phyloP scores from a whole-genome alignment of 2,888 invertebrate species.

The Xanthorhoe spadicearia region DNA sequence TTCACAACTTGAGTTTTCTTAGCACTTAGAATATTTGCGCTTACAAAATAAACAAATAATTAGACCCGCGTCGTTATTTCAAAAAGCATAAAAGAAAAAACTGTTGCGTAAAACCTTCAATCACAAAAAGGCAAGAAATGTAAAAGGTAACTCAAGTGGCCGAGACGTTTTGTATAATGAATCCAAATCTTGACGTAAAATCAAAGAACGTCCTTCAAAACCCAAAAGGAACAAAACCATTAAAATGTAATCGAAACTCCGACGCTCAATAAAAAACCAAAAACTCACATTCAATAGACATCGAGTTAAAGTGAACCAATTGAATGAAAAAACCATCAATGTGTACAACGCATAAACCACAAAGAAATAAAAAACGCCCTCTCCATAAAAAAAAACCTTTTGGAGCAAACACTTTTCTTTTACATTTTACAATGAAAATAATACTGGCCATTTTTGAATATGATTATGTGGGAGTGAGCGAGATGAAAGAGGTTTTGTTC shows the following conservation, averaged over 20 bases:
- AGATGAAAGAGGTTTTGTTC: slow-evolving; percentile 53
- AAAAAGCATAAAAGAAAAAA: background rate
- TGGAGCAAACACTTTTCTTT: slow-evolving; percentile 64
- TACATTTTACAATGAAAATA: slow-evolving; percentile 61
- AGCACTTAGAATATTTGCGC: too few species aligned
- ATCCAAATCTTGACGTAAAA: slow-evolving; percentile 21
- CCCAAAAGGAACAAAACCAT: slow-evolving; percentile 50
- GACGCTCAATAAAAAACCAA: slow-evolving; percentile 41
- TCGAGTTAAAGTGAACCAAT: slow-evolving; percentile 54
- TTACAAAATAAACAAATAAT: too few species aligned
- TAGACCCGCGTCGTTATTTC: too few species aligned
- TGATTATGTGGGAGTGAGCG: slow-evolving; percentile 61
- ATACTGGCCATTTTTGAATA: slow-evolving; percentile 76
- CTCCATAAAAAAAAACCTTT: slow-evolving; percentile 59
- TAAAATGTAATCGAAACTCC: slow-evolving; percentile 56
- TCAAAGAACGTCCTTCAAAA: slow-evolving; percentile 36
- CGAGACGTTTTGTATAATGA: slow-evolving; percentile 5
- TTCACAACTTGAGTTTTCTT: too few species aligned
- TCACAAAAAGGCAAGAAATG: background rate
- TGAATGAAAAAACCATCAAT: slow-evolving; percentile 60
- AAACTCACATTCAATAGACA: slow-evolving; percentile 59
- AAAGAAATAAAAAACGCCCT: slow-evolving; percentile 54
- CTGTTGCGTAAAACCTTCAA: background rate
- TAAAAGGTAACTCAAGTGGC: slow-evolving; percentile 2
- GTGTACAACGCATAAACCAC: slow-evolving; percentile 56